phyloP scores from a whole-genome alignment of 2,888 invertebrate species.

The Dicycla oo region DNA sequence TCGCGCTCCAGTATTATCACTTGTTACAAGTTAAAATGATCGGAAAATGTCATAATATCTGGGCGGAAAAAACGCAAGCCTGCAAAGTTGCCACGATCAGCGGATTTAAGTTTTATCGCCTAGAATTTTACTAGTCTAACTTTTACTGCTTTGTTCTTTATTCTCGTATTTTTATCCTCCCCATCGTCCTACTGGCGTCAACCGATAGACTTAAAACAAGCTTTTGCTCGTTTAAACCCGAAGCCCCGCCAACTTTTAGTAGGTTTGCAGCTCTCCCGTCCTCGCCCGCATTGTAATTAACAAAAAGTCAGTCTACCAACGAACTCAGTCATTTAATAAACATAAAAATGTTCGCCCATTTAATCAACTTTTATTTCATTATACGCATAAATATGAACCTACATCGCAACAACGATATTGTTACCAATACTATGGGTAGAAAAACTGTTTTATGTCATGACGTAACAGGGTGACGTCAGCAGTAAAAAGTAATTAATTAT shows the following conservation, averaged over 20 bases:
- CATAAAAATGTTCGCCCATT: constrained; percentile 28
- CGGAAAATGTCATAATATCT: no score
- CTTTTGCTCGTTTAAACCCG: constrained; percentile 21
- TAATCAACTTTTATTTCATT: constrained; percentile 31
- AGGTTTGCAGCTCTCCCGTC: constrained; percentile 1
- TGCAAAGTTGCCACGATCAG: neutral
- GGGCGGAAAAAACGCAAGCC: neutral
- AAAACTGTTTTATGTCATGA: constrained; percentile 35
- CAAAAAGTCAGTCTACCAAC: constrained; percentile 17
- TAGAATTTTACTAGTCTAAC: neutral
- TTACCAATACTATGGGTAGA: constrained; percentile 13
- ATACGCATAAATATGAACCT: constrained; percentile 7
- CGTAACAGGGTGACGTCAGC: constrained; percentile 49
- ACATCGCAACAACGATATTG: constrained; percentile 33
- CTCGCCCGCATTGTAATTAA: constrained; percentile 33
- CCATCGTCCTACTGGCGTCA: neutral
- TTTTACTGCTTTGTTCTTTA: neutral
- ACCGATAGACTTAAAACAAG: constrained; percentile 33
- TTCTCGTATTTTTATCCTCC: neutral
- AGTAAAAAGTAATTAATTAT: constrained; percentile 51
- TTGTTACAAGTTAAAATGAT: neutral
- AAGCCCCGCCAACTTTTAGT: constrained; percentile 27
- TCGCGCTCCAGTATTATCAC: neutral
- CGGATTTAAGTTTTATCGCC: neutral
- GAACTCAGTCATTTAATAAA: constrained; percentile 19